Evolutionary conservation across 2,888 invertebrate species (phyloP).

Genomic region (Spilosoma lubricipeda): DNA sequence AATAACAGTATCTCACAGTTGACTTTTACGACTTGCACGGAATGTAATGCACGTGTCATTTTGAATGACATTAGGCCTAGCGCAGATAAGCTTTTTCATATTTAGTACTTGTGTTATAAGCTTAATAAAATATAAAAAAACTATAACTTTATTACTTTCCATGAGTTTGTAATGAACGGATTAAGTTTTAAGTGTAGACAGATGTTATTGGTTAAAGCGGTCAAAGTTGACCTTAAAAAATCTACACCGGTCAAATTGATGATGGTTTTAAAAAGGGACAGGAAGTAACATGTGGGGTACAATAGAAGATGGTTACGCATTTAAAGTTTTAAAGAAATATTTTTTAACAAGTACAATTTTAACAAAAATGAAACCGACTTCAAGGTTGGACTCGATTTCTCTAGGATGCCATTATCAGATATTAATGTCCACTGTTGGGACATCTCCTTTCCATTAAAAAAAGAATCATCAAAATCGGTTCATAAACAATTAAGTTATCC

Average conservation of each 20-base stretch:
- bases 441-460: too few species aligned
- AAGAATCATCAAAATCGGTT: too few species aligned
- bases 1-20: constrained; percentile 22
- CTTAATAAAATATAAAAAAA: too few species aligned
- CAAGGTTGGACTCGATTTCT: too few species aligned
- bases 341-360: too few species aligned
- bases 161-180: not conserved
- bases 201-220: not conserved
- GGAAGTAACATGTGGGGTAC: not conserved
- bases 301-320: too few species aligned
- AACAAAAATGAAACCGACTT: too few species aligned
- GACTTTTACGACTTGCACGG: constrained; percentile 16
- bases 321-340: too few species aligned
- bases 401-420: too few species aligned
- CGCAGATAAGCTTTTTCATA: not conserved
- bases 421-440: too few species aligned
- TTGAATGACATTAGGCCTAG: constrained; percentile 14
- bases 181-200: not conserved
- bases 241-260: not conserved
- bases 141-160: not conserved
- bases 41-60: constrained; percentile 19
- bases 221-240: not conserved
- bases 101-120: not conserved
- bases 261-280: not conserved
- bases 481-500: too few species aligned